Evolutionary conservation across 2,113 vertebrate species (phyloP).

Genomic region (Cryptomyrus ogoouensis): DNA sequence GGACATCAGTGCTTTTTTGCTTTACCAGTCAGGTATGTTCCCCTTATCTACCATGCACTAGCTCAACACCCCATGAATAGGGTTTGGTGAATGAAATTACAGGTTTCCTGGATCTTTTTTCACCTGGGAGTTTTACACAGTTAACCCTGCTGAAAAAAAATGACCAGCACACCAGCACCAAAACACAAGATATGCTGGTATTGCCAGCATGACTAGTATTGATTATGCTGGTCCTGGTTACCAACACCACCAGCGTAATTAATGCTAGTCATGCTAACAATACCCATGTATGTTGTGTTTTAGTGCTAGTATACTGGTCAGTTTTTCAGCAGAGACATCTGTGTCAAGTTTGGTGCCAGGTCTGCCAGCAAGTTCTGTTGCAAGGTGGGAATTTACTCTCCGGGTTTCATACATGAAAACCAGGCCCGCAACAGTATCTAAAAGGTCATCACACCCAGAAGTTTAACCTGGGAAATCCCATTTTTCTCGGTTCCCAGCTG

Average conservation of each 20-base stretch:
- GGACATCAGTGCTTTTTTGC: not conserved
- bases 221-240: no score
- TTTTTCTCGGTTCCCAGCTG: conserved; percentile 22
- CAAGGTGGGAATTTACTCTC: not conserved
- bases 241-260: no score
- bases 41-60: not conserved
- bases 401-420: not conserved
- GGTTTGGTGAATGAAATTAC: not conserved
- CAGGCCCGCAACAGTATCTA: conserved; percentile 19
- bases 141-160: no score
- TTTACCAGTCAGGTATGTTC: not conserved
- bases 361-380: not conserved
- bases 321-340: not conserved
- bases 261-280: no score
- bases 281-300: no score
- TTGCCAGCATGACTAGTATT: no score
- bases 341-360: no score
- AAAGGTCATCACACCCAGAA: conserved; percentile 18
- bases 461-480: conserved; percentile 9
- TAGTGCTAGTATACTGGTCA: no score
- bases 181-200: no score
- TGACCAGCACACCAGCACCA: no score
- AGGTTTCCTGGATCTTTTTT: not conserved
- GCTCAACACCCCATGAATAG: not conserved
- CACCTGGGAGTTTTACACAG: not conserved